phyloP scores from a whole-genome alignment of 2,888 invertebrate species.

The Creontiades dilutus region DNA sequence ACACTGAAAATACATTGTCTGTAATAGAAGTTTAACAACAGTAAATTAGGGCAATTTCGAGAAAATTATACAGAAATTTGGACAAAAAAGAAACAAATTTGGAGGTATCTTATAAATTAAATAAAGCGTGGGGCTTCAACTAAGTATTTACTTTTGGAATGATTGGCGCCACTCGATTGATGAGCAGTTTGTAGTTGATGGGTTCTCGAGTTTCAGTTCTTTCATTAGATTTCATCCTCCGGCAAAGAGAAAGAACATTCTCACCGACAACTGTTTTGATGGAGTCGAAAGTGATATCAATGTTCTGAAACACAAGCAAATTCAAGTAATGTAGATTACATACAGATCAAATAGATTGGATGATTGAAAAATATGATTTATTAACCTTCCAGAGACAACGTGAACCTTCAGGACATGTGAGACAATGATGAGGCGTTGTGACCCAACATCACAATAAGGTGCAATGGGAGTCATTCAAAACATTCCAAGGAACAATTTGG shows the following conservation, averaged over 20 bases:
- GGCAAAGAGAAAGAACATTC: slow-evolving; percentile 77
- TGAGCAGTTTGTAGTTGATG: slow-evolving; percentile 80
- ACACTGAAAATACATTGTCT: too few species aligned
- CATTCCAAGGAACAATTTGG: too few species aligned
- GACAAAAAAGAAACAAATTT: too few species aligned
- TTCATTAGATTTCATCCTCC: slow-evolving; percentile 74
- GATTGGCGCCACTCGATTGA: slow-evolving; percentile 84
- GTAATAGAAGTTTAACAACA: too few species aligned
- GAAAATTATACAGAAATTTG: too few species aligned
- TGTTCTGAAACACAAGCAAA: slow-evolving; percentile 77
- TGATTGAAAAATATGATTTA: background rate
- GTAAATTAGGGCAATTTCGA: too few species aligned
- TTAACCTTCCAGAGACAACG: background rate
- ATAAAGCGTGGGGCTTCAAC: too few species aligned
- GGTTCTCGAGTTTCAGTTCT: slow-evolving; percentile 26
- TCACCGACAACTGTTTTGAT: slow-evolving; percentile 80
- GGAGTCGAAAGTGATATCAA: slow-evolving; percentile 79
- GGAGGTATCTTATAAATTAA: too few species aligned
- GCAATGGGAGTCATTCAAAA: too few species aligned
- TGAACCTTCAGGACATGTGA: too few species aligned
- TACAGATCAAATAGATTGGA: background rate
- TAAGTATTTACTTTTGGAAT: slow-evolving; percentile 87
- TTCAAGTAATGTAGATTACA: background rate
- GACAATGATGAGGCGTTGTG: too few species aligned
- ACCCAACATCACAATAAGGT: too few species aligned